phyloP scores from a whole-genome alignment of 1,140 invertebrate genomes.

The Drosophila repletoides region DNA sequence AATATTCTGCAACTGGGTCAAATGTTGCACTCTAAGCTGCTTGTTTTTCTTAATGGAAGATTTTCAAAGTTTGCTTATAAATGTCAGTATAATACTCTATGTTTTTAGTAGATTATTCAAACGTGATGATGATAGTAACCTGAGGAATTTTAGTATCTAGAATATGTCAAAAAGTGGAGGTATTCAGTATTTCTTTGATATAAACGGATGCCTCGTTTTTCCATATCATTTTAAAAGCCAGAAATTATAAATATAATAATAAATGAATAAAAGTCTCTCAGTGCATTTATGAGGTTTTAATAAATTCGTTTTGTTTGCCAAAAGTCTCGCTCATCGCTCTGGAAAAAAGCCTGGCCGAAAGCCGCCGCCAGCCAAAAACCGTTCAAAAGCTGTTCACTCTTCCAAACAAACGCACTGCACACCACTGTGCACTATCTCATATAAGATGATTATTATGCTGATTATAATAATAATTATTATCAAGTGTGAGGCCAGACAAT shows the following conservation, averaged over 20 bases:
- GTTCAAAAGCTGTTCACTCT: constrained; percentile 1
- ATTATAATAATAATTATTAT: constrained; percentile 75
- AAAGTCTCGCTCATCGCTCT: background rate
- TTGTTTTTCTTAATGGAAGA: no score
- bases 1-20: background rate
- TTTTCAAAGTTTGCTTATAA: no score
- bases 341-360: constrained; percentile 48
- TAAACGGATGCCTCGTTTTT: no score
- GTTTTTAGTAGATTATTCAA: no score
- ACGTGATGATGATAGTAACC: no score
- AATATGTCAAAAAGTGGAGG: no score
- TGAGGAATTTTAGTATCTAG: no score
- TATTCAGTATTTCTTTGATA: no score
- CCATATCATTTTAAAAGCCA: no score
- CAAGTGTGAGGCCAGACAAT: constrained; percentile 26
- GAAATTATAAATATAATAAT: no score
- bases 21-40: background rate
- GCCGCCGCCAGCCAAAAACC: constrained; percentile 48
- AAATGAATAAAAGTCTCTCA: background rate
- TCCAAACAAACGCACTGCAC: background rate
- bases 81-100: no score
- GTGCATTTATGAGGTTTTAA: constrained; percentile 36
- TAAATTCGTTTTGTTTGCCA: constrained; percentile 67
- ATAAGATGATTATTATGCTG: constrained; percentile 73
- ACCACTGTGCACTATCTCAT: no score